Base-by-base conservation (phyloP, 2,888 invertebrate genomes). In the Ichneumoninae sp. region DNA sequence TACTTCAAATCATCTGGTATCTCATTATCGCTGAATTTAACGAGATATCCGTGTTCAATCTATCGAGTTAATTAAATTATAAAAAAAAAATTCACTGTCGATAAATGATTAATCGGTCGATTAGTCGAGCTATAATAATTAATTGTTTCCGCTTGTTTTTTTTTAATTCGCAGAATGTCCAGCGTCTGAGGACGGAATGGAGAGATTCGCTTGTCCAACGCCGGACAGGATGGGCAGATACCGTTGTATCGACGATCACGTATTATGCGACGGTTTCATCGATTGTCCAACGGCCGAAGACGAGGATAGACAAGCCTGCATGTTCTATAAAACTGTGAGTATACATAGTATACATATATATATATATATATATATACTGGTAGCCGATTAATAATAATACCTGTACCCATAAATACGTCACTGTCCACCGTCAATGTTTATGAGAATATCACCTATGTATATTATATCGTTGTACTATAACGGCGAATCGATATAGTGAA, bases 311-410 rank as follows among this genome's bases (percentile, higher is more conserved):
- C 97, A 97, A 94, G 97, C 97, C 91, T 98, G 98, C 95, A 98
- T 98, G 98, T 98, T 98, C 95, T 98, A 98, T 94, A 98, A 98
- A 96, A 98, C 98, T 96, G 98, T 98, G 95, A 95, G 96, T 94
- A 81, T 66, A 71, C 33, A 66, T 40, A 33, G n/a, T 10, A 16
- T 10, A 22, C 2, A 66, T 6, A 68, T 10, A 57, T 10, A 57
- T 57, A 57, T 26, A 16, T 5, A 7, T 19, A 69, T 69, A 50
- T 57, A 16, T 22, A 69, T 69, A 50, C 36, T 10, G 40, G 40
- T 40, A 79, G 54, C 44, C 57, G 73, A 80, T 83, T 66, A 54
- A 75, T 75, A 36, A 79, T 70, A 73, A n/a, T 57, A 22, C 60
- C 13, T 30, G 44, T 47, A 47, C 44, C 19, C 13, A 36, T 57